Evolutionary conservation across 2,797 vertebrate genomes (phyloP), one percentile per base, ranked within the genome.

Genomic region (Bufotes viridis): DNA sequence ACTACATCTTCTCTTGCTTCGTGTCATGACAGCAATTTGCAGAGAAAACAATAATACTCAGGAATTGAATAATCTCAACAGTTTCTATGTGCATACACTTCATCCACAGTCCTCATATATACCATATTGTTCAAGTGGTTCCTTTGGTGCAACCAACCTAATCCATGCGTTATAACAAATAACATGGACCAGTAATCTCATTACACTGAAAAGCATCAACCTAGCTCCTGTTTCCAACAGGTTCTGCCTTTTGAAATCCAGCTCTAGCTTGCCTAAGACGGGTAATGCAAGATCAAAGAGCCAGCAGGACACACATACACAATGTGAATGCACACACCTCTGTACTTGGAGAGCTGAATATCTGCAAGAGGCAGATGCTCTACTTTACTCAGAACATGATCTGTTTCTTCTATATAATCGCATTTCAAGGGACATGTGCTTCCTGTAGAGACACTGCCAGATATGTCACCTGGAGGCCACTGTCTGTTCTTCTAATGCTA

Each of bases 331-430:
- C 80, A 63, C 42, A 76, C 83, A 85, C 78, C 79, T 86, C 74
- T 63, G 51, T 61, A 51, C 70, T 79, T 88, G 49, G 58, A 57
- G 26, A 4, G 11, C 42, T 61, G 63, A 78, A 65, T 82, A 78
- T 89, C 72, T 89, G 84, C 74, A 69, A 53, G 26, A 76, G 42
- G 20, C 84, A 86, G 79, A 82, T 87, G 61, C 63, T 83, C 63
- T 51, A 13, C 61, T 81, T 82, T 55, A 89, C 80, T 60, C 57
- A 20, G 72, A 89, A 78, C 79, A 83, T 82, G 22, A 78, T 63
- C 78, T 86, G 42, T 84, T 84, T 60, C 81, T 88, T 82, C 10
- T 22, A 22, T 76, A 67, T 85, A 89, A 89, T 89, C 79, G n/a
- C 61, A 86, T 89, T 86, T 86, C 29, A 82, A 24, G 72, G 51